phyloP scores from a whole-genome alignment of 2,113 vertebrate species.

The Dendrocopos noguchii region DNA sequence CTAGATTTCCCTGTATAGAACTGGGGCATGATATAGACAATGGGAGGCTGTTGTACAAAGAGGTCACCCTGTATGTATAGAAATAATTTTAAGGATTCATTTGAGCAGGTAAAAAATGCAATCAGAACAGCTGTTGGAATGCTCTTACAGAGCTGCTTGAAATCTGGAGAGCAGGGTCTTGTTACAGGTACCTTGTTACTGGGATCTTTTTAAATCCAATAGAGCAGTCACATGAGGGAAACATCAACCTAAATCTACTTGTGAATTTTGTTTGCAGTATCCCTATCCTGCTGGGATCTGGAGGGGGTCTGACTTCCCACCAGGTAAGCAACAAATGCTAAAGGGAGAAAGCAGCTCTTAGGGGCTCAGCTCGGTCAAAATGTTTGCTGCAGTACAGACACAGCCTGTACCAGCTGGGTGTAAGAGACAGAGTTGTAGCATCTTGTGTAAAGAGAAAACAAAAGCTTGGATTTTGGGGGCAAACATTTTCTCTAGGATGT shows the following conservation, averaged over 20 bases:
- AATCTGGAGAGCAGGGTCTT: background rate
- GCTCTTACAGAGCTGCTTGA: background rate
- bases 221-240: background rate
- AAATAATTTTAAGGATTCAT: background rate
- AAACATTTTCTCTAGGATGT: background rate
- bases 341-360: background rate
- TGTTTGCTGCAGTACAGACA: background rate
- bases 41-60: background rate
- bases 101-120: background rate
- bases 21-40: background rate
- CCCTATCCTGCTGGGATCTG: background rate
- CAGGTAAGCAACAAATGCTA: conserved; percentile 31
- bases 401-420: rapidly evolving
- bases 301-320: background rate
- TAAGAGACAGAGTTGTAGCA: background rate
- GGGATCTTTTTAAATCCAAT: background rate
- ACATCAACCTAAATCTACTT: background rate
- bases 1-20: background rate
- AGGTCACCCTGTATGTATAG: background rate
- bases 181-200: background rate
- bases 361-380: background rate
- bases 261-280: conserved; percentile 42
- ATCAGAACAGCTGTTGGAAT: background rate
- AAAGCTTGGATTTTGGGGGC: background rate
- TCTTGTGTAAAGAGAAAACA: background rate